phyloP scores from a whole-genome alignment of 1,140 invertebrate species.

The Phymorhynchus buccinoides region DNA sequence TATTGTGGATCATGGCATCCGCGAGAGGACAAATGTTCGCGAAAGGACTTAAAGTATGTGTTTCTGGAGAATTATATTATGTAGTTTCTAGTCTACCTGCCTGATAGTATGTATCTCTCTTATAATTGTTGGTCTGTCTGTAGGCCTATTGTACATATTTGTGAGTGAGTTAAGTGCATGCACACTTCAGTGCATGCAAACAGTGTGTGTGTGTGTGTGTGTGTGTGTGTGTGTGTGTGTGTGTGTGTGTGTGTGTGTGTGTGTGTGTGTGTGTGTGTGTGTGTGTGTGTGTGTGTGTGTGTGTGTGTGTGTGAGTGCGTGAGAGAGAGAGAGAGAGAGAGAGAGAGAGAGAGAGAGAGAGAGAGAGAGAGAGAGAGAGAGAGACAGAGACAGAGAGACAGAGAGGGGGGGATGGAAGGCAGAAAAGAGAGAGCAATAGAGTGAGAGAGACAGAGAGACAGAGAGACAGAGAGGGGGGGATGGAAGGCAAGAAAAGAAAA shows the following conservation, averaged over 20 bases:
- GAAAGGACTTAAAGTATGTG: no score
- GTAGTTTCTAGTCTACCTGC: no score
- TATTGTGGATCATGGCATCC: no score
- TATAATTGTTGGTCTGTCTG: no score
- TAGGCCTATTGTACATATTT: no score
- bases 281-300: not conserved
- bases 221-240: not conserved
- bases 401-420: constrained; percentile 25
- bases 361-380: constrained; percentile 27
- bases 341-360: constrained; percentile 33
- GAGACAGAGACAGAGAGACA: constrained; percentile 37
- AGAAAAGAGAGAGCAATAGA: constrained; percentile 30
- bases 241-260: not conserved
- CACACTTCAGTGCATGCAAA: no score
- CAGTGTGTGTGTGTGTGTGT: not conserved
- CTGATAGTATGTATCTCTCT: no score
- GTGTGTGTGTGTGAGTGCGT: not conserved
- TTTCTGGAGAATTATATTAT: no score
- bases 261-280: not conserved
- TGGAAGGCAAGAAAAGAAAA: no score
- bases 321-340: not conserved
- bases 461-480: not conserved
- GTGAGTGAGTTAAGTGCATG: no score
- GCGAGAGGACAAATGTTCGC: no score
- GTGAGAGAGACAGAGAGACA: constrained; percentile 16